Evolutionary conservation across 2,888 invertebrate species (phyloP), one percentile per base, ranked within the genome.

Genomic region (Leptarthrus brevirostris): DNA sequence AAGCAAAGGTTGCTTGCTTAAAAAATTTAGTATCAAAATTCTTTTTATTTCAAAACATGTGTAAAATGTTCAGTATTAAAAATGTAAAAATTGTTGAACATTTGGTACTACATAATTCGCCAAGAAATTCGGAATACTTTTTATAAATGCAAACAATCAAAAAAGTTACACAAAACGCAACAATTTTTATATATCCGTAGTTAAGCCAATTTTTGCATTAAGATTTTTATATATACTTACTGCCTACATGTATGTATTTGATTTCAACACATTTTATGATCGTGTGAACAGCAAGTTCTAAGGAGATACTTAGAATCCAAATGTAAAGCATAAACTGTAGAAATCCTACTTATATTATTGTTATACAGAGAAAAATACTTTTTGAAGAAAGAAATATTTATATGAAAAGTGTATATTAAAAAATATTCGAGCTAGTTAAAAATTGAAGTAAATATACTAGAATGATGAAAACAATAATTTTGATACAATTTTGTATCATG

Each of bases 401-500:
- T 69, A 52, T 30, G 47, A 34, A 44, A 66, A 24, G 22, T 47
- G 47, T 66, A 47, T 66, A 47, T 47, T 22, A 47, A n/a, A 66
- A 24, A 66, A 47, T 66, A 61, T 24, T 24, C n/a, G 47, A 44
- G 10, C 47, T 66, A 66, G 26, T 47, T 47, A 44, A 47, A 44
- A 40, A 22, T 66, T 47, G 26, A 66, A 34, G 30, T 52, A 34
- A 18, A 69, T 69, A 52, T 69, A n/a, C 49, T 69, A 53, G 36
- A 71, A 40, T 30, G 54, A 54, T 71, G 52, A 54, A 61, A 71
- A 71, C 71, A 71, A 71, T 71, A 71, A 71, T 71, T 71, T 71
- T 71, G 71, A 71, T 71, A 71, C 71, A 71, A 54, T 71, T 71
- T 71, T 71, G 71, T 71, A 71, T 71, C 71, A 71, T 54, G 36